Conservation (phyloP, 2,888 invertebrate species). For the Chesias legatella region DNA sequence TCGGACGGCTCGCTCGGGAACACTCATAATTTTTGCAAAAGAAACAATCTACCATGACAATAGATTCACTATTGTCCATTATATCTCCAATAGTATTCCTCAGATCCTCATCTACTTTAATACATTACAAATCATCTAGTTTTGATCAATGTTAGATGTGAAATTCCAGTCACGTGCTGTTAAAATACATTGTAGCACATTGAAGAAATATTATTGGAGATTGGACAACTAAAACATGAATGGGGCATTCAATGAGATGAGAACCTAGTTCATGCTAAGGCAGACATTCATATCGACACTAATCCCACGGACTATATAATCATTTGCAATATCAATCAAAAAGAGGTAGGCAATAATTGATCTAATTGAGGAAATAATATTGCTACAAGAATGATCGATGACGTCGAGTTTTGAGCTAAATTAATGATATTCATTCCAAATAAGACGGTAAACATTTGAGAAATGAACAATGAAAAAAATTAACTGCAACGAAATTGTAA, state of each 20-base stretch:
- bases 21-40: slow-evolving; percentile 69
- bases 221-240: slow-evolving; percentile 34
- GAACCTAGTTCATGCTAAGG: slow-evolving; percentile 21
- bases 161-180: neutral
- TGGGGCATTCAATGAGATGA: slow-evolving; percentile 31
- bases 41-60: slow-evolving; percentile 81
- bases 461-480: slow-evolving; percentile 1
- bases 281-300: slow-evolving; percentile 1
- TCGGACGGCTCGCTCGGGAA: slow-evolving; percentile 68
- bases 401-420: slow-evolving; percentile 7
- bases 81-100: slow-evolving; percentile 74
- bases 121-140: slow-evolving; percentile 13
- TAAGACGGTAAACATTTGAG: neutral
- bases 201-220: slow-evolving; percentile 74
- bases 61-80: slow-evolving; percentile 50
- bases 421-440: slow-evolving; percentile 1
- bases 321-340: slow-evolving; percentile 14
- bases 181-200: neutral
- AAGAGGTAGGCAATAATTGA: slow-evolving; percentile 40
- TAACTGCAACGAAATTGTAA: slow-evolving; percentile 3
- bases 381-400: slow-evolving; percentile 25
- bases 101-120: slow-evolving; percentile 48
- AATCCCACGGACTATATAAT: slow-evolving; percentile 6
- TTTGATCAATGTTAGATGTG: neutral
- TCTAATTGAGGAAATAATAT: slow-evolving; percentile 58